These are phyloP conservation scores for Phthorimaea operculella DNA, from an alignment of 1,140 invertebrate genomes.

Conservation along the genomic window DNA sequence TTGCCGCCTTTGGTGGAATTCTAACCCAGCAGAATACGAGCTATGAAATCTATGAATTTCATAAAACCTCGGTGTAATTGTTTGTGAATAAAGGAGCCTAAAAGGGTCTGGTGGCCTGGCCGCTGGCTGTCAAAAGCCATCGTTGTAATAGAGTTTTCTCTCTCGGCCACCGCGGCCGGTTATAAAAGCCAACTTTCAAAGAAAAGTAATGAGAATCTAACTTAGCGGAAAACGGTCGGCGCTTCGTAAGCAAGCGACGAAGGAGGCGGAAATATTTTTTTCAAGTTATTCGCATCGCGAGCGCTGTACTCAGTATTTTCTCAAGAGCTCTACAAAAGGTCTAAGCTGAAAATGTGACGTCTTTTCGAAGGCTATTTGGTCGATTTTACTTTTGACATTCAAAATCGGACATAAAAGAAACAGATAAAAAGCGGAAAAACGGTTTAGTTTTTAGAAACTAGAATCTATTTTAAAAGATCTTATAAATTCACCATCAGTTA, in stretches of 20 bases:
- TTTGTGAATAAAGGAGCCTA: constrained; percentile 47
- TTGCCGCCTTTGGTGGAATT: too few relatives aligned
- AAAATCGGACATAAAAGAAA: too few relatives aligned
- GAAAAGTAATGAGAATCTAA: constrained; percentile 61
- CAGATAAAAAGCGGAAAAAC: too few relatives aligned
- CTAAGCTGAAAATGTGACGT: too few relatives aligned
- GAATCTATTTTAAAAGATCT: too few relatives aligned
- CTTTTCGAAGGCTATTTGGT: too few relatives aligned
- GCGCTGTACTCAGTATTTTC: constrained; percentile 27
- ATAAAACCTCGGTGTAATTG: constrained; percentile 41
- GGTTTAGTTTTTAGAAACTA: too few relatives aligned
- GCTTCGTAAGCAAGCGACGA: constrained; percentile 33
- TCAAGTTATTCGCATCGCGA: constrained; percentile 32
- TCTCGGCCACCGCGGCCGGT: constrained; percentile 32
- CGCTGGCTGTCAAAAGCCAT: constrained; percentile 44
- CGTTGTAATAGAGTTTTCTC: constrained; percentile 54
- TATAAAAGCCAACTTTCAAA: constrained; percentile 57
- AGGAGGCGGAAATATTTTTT: constrained; percentile 49
- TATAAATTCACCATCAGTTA: too few relatives aligned
- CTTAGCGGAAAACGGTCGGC: constrained; percentile 54
- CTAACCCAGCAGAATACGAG: constrained; percentile 4
- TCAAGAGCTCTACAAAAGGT: constrained; percentile 12
- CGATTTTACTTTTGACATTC: too few relatives aligned
- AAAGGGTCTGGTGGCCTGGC: constrained; percentile 32
- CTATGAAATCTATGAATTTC: constrained; percentile 26